Conservation (phyloP, 2,888 invertebrate species). For the Busseola fusca region DNA sequence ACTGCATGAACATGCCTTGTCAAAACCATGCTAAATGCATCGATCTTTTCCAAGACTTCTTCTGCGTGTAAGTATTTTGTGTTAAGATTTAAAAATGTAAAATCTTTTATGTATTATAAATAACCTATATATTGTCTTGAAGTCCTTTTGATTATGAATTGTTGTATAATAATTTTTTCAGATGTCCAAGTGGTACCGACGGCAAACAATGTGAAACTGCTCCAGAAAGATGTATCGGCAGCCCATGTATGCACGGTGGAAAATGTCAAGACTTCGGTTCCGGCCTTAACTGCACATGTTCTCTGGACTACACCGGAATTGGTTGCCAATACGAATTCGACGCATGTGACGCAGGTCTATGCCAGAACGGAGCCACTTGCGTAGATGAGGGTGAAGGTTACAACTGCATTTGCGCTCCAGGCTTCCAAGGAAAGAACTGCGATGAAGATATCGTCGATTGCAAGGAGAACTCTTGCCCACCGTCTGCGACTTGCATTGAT, state of each 20-base stretch:
- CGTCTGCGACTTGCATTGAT: conserved; percentile 97
- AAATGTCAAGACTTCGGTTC: conserved; percentile 98
- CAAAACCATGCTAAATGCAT: conserved; percentile 97
- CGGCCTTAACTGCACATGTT: conserved; percentile 97
- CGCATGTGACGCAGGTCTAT: conserved; percentile 96
- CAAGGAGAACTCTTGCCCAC: conserved; percentile 97
- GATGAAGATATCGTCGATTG: conserved; percentile 97
- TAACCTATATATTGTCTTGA: too few relatives aligned
- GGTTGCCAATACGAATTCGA: conserved; percentile 98
- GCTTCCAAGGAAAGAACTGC: conserved; percentile 94
- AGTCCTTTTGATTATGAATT: too few relatives aligned
- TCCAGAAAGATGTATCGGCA: conserved; percentile 97
- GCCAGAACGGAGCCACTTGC: conserved; percentile 97
- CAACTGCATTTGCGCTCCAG: conserved; percentile 95
- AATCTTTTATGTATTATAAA: too few relatives aligned
- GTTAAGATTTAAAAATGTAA: too few relatives aligned
- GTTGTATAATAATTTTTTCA: conserved; percentile 69
- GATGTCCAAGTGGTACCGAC: conserved; percentile 97
- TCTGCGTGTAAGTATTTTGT: conserved; percentile 93
- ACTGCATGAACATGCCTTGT: conserved; percentile 95
- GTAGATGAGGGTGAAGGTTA: conserved; percentile 95
- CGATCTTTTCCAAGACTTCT: conserved; percentile 96
- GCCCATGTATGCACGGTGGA: conserved; percentile 98
- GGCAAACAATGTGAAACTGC: conserved; percentile 99
- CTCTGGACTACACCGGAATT: conserved; percentile 94